Evolutionary conservation across 2,113 vertebrate species (phyloP).

Genomic region (Irena cyanogastra): DNA sequence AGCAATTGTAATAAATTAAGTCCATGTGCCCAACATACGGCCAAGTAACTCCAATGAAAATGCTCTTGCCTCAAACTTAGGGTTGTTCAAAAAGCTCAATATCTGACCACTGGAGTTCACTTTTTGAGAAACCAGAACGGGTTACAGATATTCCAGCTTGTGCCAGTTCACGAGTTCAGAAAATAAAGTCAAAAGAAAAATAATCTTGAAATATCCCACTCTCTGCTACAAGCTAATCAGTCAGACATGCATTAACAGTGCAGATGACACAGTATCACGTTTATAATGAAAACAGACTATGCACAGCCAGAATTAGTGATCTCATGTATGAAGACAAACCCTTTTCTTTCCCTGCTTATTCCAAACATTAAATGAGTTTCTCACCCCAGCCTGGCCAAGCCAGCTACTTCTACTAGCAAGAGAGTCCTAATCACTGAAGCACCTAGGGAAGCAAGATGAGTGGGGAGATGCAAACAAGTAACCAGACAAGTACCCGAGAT

Average conservation of each 20-base stretch:
- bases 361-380: not conserved
- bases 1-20: not conserved
- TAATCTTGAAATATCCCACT: not conserved
- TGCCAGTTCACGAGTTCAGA: not conserved
- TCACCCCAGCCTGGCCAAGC: not conserved
- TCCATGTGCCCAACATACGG: rapidly evolving
- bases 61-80: not conserved
- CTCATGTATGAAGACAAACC: not conserved
- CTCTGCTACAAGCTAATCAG: not conserved
- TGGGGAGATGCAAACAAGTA: not conserved
- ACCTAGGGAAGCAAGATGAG: not conserved
- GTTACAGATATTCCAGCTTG: not conserved
- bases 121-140: not conserved
- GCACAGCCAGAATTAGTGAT: rapidly evolving
- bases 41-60: not conserved
- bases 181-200: not conserved
- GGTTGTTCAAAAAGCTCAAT: not conserved
- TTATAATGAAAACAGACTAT: not conserved
- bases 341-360: not conserved
- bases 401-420: not conserved
- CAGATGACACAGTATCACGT: not conserved
- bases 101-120: not conserved
- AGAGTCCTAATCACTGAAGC: not conserved
- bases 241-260: not conserved
- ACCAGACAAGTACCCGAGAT: not conserved